These are phyloP conservation scores for Xiphias gladius DNA, from an alignment of 2,113 vertebrate genomes.

Conservation along the genomic window DNA sequence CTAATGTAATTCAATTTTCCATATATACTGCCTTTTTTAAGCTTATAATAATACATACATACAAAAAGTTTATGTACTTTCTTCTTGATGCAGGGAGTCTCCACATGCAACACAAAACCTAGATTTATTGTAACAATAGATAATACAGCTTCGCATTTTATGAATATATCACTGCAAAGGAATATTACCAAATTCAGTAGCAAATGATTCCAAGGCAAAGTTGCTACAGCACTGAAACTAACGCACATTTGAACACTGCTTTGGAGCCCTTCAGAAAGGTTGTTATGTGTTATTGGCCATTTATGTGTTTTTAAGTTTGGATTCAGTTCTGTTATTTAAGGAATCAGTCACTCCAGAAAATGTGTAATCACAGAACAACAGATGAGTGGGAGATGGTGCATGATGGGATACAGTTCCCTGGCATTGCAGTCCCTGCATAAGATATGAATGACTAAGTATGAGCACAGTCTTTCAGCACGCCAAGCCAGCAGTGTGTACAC, in stretches of 20 bases:
- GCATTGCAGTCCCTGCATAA: conserved; percentile 60
- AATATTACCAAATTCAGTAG: background rate
- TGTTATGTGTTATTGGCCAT: too few relatives aligned
- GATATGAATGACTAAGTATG: conserved; percentile 61
- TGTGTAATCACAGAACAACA: conserved; percentile 61
- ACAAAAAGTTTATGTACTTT: background rate
- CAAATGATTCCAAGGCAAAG: background rate
- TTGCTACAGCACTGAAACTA: too few relatives aligned
- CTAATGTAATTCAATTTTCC: background rate
- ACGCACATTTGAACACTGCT: background rate
- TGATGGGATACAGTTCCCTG: conserved; percentile 34
- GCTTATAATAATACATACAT: background rate
- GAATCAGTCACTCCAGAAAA: conserved; percentile 55
- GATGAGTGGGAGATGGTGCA: conserved; percentile 54
- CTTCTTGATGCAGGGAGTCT: background rate
- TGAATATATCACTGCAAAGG: background rate
- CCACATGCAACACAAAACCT: background rate
- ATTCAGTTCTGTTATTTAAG: conserved; percentile 43
- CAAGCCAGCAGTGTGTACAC: conserved; percentile 37
- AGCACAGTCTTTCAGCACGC: conserved; percentile 28
- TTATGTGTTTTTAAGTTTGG: conserved; percentile 11
- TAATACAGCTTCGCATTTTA: background rate
- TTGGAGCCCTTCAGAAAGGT: background rate
- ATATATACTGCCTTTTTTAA: background rate
- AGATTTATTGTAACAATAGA: background rate